Conservation (phyloP, 2,113 vertebrate genomes). For the Rana temporaria region DNA sequence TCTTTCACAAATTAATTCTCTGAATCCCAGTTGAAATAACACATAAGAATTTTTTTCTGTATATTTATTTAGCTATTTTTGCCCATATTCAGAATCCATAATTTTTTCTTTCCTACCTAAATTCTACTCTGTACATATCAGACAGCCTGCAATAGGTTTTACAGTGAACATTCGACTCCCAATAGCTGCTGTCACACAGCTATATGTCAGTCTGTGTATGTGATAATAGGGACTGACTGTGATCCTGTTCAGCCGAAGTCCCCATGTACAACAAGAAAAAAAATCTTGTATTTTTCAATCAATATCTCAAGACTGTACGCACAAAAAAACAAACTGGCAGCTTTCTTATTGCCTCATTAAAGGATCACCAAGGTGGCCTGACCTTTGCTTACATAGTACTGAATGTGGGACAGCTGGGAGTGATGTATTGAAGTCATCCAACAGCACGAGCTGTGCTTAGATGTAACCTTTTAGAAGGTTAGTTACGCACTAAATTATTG, state of each 20-base stretch:
- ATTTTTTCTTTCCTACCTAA: too few species aligned
- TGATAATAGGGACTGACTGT: constrained; percentile 4
- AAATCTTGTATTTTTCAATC: constrained; percentile 25
- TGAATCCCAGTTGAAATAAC: too few species aligned
- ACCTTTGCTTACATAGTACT: constrained; percentile 44
- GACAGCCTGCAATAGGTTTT: too few species aligned
- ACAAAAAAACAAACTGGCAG: constrained; percentile 52
- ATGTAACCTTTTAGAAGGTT: constrained; percentile 53
- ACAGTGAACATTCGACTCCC: background rate
- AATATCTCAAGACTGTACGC: constrained; percentile 35
- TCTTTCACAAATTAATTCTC: too few species aligned
- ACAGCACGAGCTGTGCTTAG: constrained; percentile 31
- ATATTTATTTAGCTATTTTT: too few species aligned
- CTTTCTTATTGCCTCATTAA: constrained; percentile 56
- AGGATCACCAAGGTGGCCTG: constrained; percentile 41
- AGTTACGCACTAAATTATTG: constrained; percentile 44
- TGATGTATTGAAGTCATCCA: constrained; percentile 50
- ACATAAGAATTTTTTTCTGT: too few species aligned
- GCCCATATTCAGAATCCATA: too few species aligned
- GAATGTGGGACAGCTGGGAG: constrained; percentile 39
- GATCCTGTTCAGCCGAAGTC: background rate
- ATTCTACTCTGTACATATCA: too few species aligned
- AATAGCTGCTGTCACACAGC: background rate
- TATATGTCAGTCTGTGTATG: background rate
- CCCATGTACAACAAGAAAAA: background rate